phyloP scores from a whole-genome alignment of 2,888 invertebrate genomes.

The Sesamia inferens region DNA sequence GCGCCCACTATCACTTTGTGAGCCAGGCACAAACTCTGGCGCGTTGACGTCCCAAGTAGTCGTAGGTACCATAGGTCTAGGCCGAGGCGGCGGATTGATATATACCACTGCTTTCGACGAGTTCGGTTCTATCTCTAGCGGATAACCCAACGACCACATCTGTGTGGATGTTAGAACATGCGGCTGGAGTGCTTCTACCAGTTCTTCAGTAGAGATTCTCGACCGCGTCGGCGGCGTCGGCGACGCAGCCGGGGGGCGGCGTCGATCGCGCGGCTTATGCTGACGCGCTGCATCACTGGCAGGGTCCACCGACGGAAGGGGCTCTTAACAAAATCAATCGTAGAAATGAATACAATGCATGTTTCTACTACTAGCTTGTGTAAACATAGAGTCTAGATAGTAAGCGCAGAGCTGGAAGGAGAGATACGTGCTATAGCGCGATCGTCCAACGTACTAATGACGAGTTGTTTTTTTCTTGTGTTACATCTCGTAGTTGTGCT shows the following conservation, averaged over 20 bases:
- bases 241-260: constrained; percentile 85
- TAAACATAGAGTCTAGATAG: constrained; percentile 89
- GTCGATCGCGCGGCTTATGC: constrained; percentile 82
- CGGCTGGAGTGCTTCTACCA: constrained; percentile 90
- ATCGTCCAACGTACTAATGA: constrained; percentile 88
- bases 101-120: constrained; percentile 92
- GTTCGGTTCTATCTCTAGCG: constrained; percentile 91
- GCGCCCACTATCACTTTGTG: constrained; percentile 89
- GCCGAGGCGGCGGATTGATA: constrained; percentile 89
- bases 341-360: constrained; percentile 87
- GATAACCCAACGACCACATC: constrained; percentile 92
- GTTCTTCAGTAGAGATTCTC: constrained; percentile 89
- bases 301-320: constrained; percentile 84
- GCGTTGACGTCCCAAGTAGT: constrained; percentile 91
- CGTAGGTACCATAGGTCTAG: constrained; percentile 78
- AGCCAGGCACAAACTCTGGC: constrained; percentile 91
- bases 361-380: constrained; percentile 82
- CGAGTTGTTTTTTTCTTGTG: constrained; percentile 73
- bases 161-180: constrained; percentile 91
- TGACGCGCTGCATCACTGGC: constrained; percentile 84
- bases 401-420: constrained; percentile 82
- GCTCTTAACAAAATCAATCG: constrained; percentile 88
- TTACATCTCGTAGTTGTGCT: too few relatives aligned
- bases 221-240: constrained; percentile 86
- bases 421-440: constrained; percentile 88